Evolutionary conservation across 2,113 vertebrate genomes (phyloP).

Genomic region (Morone saxatilis): DNA sequence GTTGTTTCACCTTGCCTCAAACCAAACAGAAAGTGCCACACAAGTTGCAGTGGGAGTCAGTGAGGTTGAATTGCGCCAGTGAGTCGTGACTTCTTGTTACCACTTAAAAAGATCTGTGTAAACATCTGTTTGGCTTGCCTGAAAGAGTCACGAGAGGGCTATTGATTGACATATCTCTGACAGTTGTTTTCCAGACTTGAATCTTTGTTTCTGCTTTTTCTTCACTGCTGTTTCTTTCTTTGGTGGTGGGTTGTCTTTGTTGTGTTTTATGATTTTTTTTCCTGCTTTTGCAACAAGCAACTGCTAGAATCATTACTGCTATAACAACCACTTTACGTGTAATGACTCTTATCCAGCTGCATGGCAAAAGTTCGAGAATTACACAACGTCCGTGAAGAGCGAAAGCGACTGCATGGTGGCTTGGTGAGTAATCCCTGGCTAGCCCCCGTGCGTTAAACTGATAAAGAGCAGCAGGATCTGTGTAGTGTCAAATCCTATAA

Average conservation of each 20-base stretch:
- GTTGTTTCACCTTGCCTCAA: slow-evolving; percentile 70
- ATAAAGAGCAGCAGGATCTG: slow-evolving; percentile 76
- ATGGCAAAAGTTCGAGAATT: slow-evolving; percentile 37
- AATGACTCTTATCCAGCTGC: slow-evolving; percentile 54
- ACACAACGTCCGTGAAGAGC: slow-evolving; percentile 39
- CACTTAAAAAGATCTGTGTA: slow-evolving; percentile 49
- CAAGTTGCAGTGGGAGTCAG: slow-evolving; percentile 64
- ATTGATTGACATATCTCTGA: slow-evolving; percentile 33
- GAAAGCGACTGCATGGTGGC: slow-evolving; percentile 57
- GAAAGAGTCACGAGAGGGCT: slow-evolving; percentile 29
- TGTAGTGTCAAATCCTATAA: slow-evolving; percentile 59
- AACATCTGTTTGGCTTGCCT: slow-evolving; percentile 49
- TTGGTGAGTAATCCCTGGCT: slow-evolving; percentile 75
- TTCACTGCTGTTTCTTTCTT: slow-evolving; percentile 13
- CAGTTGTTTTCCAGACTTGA: slow-evolving; percentile 23
- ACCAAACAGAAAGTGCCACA: slow-evolving; percentile 72
- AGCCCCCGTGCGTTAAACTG: slow-evolving; percentile 69
- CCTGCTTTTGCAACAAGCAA: slow-evolving; percentile 22
- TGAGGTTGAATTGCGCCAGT: slow-evolving; percentile 40
- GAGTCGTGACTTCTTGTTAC: slow-evolving; percentile 54
- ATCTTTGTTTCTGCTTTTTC: slow-evolving; percentile 21
- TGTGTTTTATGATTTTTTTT: not conserved
- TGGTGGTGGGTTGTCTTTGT: not conserved
- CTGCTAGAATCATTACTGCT: slow-evolving; percentile 19
- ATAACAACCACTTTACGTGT: slow-evolving; percentile 18